Evolutionary conservation across 1,140 invertebrate species (phyloP).

Genomic region (Magallana ariakensis): DNA sequence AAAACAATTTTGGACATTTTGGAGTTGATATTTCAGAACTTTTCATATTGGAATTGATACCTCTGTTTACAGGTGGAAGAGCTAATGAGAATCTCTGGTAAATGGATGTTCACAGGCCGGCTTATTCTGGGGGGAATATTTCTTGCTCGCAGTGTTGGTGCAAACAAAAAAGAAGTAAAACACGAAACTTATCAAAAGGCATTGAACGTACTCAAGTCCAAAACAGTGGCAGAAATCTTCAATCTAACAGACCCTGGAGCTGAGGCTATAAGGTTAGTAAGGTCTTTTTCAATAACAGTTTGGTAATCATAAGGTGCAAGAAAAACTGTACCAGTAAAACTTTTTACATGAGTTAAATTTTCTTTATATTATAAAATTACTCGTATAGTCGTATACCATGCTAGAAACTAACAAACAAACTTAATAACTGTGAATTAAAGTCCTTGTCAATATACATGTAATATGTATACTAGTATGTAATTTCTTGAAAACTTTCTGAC

Average conservation of each 20-base stretch:
- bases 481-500: no score
- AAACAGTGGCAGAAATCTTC: constrained; percentile 67
- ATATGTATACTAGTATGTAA: no score
- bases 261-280: constrained; percentile 62
- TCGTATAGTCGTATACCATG: no score
- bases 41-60: background rate
- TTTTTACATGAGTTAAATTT: no score
- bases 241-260: constrained; percentile 64
- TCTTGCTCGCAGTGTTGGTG: constrained; percentile 64
- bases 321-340: no score
- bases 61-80: constrained; percentile 67
- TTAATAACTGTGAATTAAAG: no score
- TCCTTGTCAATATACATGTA: no score
- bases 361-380: no score
- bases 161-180: constrained; percentile 70
- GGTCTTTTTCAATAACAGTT: no score
- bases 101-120: constrained; percentile 67
- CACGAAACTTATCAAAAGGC: constrained; percentile 69
- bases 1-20: background rate
- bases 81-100: constrained; percentile 60
- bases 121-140: constrained; percentile 63
- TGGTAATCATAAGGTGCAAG: no score
- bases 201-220: constrained; percentile 60
- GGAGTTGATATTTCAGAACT: background rate
- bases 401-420: no score